Percentiles rank a stretch among this genome's conserved stretches.
These are phyloP conservation scores for Crotalus viridis DNA, from an alignment of 2,113 vertebrate species.

Conservation along the genomic window DNA sequence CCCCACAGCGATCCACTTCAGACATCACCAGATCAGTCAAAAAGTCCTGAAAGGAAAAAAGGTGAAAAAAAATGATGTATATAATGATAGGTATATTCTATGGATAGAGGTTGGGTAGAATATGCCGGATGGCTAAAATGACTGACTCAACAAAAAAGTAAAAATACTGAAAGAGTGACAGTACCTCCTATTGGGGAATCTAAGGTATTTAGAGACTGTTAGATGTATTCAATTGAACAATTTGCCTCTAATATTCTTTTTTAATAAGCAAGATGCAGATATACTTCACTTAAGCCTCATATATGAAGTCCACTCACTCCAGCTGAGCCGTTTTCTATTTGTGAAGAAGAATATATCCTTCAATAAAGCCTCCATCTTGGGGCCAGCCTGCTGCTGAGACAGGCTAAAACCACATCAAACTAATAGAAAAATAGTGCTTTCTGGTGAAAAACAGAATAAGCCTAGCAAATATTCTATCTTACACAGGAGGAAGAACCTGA, in stretches of 20 bases:
- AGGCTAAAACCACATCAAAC: not conserved
- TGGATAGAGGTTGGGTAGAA: not conserved
- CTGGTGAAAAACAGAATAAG: not conserved
- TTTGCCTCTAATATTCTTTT: not conserved
- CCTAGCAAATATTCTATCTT: not conserved
- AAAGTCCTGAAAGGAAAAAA: constrained; percentile 82
- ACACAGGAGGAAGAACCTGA: not conserved
- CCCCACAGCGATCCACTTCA: constrained; percentile 92
- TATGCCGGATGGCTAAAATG: not conserved
- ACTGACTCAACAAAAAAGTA: not conserved
- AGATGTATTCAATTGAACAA: not conserved
- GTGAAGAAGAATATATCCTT: not conserved
- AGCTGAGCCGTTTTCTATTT: not conserved
- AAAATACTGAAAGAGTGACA: not conserved
- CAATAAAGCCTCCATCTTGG: not conserved
- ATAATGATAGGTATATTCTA: not conserved
- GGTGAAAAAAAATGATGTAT: constrained; percentile 42
- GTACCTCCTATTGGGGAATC: not conserved
- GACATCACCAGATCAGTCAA: constrained; percentile 95
- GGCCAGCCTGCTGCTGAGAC: not conserved
- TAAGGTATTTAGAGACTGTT: not conserved
- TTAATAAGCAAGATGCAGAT: too few species aligned
- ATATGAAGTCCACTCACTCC: not conserved
- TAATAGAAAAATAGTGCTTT: not conserved
- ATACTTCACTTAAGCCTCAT: not conserved